A percentile compares a stretch with the other conserved stretches of the same genome.
Evolutionary conservation across 2,797 vertebrate species (phyloP).

Genomic region (Furcifer pardalis): DNA sequence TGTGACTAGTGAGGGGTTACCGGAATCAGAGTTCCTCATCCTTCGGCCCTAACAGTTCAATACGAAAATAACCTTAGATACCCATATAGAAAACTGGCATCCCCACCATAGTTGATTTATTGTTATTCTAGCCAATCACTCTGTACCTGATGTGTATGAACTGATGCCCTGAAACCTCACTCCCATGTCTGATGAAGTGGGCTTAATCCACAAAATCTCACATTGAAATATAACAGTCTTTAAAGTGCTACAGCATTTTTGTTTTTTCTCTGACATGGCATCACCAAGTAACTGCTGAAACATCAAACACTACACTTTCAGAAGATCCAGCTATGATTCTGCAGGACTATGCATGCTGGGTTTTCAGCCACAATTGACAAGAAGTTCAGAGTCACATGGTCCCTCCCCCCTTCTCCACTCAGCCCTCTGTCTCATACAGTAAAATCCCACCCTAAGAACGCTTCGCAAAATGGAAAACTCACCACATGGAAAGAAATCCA

Average conservation of each 20-base stretch:
- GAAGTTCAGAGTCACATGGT: neutral
- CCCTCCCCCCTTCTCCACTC: slow-evolving; percentile 1
- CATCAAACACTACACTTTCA: neutral
- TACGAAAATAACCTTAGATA: slow-evolving; percentile 43
- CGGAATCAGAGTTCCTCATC: neutral
- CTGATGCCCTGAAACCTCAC: no score
- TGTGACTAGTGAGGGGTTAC: neutral
- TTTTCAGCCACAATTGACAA: slow-evolving; percentile 7
- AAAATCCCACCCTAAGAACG: no score
- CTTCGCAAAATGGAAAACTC: no score
- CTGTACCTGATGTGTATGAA: no score
- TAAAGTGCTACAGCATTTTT: no score
- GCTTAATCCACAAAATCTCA: no score
- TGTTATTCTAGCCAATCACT: no score
- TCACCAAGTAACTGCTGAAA: neutral
- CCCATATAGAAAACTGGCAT: neutral
- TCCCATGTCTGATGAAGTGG: no score
- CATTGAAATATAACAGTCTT: no score
- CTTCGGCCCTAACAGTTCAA: neutral
- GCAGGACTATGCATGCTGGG: neutral
- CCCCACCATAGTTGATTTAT: no score
- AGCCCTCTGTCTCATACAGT: neutral
- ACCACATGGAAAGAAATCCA: no score
- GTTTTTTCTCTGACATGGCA: no score
- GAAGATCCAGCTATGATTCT: slow-evolving; percentile 21